These are phyloP conservation scores for Tetranychus urticae DNA, from an alignment of 1,140 invertebrate genomes.

Conservation along the genomic window DNA sequence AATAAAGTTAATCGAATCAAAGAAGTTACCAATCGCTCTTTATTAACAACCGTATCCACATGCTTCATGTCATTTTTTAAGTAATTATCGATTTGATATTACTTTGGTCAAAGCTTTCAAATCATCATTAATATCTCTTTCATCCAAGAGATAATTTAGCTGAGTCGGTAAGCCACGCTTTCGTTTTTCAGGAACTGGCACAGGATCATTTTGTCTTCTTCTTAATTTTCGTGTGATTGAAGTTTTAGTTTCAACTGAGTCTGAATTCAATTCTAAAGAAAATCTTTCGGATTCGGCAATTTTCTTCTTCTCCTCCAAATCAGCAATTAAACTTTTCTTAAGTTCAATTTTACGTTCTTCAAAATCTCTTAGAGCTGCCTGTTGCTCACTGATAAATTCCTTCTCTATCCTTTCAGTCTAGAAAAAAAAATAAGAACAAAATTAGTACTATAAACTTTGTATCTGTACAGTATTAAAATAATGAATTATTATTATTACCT, in stretches of 20 bases:
- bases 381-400: slow-evolving; percentile 66
- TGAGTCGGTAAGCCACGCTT: slow-evolving; percentile 42
- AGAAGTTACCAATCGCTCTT: too few relatives aligned
- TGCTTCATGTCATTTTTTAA: too few relatives aligned
- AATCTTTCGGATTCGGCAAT: slow-evolving; percentile 64
- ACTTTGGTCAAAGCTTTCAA: slow-evolving; percentile 53
- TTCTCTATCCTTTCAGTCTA: slow-evolving; percentile 53
- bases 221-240: slow-evolving; percentile 58
- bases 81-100: neutral
- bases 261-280: slow-evolving; percentile 50
- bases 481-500: slow-evolving; percentile 17
- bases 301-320: slow-evolving; percentile 75
- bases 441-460: too few relatives aligned
- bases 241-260: slow-evolving; percentile 27
- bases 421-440: slow-evolving; percentile 1
- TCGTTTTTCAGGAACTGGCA: slow-evolving; percentile 40
- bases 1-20: too few relatives aligned
- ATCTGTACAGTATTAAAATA: too few relatives aligned
- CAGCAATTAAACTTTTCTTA: slow-evolving; percentile 60
- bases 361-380: slow-evolving; percentile 64
- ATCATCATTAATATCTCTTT: slow-evolving; percentile 67
- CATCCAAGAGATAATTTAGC: slow-evolving; percentile 59
- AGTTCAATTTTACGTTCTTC: slow-evolving; percentile 84
- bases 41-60: too few relatives aligned
- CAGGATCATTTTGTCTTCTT: slow-evolving; percentile 70